Evolutionary conservation across 2,113 vertebrate species (phyloP), one percentile per base, ranked within the genome.

Genomic region (Garra rufa): DNA sequence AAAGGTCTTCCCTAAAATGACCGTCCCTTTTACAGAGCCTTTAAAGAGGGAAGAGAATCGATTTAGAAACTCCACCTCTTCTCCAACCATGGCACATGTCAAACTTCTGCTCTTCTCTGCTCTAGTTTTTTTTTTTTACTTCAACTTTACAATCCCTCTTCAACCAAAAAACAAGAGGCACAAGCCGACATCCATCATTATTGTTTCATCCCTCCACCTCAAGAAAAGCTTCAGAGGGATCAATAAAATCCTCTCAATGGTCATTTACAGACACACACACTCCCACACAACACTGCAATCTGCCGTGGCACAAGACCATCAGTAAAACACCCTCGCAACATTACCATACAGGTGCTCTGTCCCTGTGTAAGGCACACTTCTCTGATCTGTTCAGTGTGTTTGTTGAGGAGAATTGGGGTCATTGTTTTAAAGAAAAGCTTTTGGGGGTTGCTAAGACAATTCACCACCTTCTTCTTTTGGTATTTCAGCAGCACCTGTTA

Each of bases 1-100:
- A 92, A 91, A 88, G 88, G 90, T 67, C 71, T 34, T 21, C 24
- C 79, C 81, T 79, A 91, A 91, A 92, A 88, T 86, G 84, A 73
- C 91, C 88, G 88, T 85, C 87, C 89, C 87, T 83, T 26, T 88
- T 84, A 87, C 87, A 91, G 43, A 86, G 87, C 82, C 89, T 92
- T 85, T 73, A 88, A 85, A 91, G 89, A 86, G 67, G 76, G 61
- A 19, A 59, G 78, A 77, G 86, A 90, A 93, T 92, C 87, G 83
- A 91, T 93, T 87, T 83, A 87, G 84, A 76, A 86, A 79, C 73
- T 46, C 78, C 81, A 88, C 87, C 79, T 78, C 30, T 87, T 90
- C 91, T 89, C 89, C 63, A 26, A 77, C 90, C 86, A 44, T 21
- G 0, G 76, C 80, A 75, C 38, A 83, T 84, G 71, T 89, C 81